Base-by-base conservation (phyloP, 2,888 invertebrate genomes). In the Cheilosia variabilis region DNA sequence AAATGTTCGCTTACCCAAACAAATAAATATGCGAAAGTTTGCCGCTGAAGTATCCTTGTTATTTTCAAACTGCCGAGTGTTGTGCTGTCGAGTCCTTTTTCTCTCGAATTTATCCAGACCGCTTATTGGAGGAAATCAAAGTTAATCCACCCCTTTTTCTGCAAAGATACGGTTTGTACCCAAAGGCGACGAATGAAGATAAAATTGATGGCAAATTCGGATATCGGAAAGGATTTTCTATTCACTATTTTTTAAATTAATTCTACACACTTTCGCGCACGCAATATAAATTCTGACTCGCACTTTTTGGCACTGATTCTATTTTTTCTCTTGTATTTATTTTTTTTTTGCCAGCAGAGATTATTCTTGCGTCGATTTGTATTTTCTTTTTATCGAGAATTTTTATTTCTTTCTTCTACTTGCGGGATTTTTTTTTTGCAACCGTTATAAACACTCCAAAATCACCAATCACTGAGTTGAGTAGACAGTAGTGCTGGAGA, bases 1-100 rank as follows among this genome's bases (percentile, higher is more conserved):
- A 73, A 24, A 41, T 69, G 57, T 52, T 76, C 55, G 60, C 84
- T 84, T 84, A 84, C 84, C 84, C 75, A 75, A 84, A 84, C 75
- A 84, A 80, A 81, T 76, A 76, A 75, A 80, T 73, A 50, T 77
- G 52, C 63, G 63, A 82, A 65, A 77, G 37, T 66, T 66, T 79
- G 78, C 83, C 68, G 66, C 72, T 68, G 66, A 75, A 68, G 55
- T 77, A 83, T 83, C 83, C 83, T 83, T 68, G 34, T 43, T 65
- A 43, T 66, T 47, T 65, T 24, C 15, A 13, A 13, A 15, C 24
- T 15, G 24, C 22, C 58, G 45, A 50, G 41, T 19, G 7, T 50
- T 37, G 1, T 37, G 13, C 37, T 34, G 9, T 34, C 37, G 13
- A 53, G 68, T 63, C 58, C 71, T 71, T 50, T 58, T 53, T 27